These are phyloP conservation scores for Scalopus aquaticus DNA, from an alignment of 2,113 vertebrate species.

Conservation along the genomic window DNA sequence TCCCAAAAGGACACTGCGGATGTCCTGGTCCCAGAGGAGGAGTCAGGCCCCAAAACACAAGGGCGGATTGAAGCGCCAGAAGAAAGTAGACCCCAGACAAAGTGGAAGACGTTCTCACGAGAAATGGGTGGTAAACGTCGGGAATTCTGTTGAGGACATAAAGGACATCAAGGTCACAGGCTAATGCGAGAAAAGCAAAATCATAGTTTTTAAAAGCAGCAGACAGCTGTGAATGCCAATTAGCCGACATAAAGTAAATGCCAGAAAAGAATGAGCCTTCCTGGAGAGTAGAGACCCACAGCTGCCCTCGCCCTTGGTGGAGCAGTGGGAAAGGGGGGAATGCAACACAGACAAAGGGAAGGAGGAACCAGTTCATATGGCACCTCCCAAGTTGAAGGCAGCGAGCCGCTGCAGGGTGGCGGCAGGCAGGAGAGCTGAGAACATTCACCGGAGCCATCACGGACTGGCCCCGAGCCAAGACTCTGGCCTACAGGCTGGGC, in stretches of 20 bases:
- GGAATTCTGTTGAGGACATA: neutral
- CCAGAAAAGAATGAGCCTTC: neutral
- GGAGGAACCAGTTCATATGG: neutral
- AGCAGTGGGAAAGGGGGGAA: neutral
- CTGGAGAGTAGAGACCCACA: neutral
- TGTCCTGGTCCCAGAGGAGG: neutral
- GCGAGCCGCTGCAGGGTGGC: neutral
- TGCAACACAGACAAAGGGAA: neutral
- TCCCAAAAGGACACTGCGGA: neutral
- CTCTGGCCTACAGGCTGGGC: neutral
- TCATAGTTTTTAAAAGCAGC: neutral
- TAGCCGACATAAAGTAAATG: conserved; percentile 43
- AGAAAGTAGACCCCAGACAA: neutral
- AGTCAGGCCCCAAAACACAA: neutral
- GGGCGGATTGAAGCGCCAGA: neutral
- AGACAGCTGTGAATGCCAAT: conserved; percentile 1
- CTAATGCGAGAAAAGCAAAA: neutral
- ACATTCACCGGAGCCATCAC: neutral
- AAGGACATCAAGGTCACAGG: neutral
- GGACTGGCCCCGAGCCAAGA: neutral
- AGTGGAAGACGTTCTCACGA: neutral
- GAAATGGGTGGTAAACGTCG: too few relatives aligned
- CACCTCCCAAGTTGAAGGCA: neutral
- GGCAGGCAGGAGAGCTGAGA: neutral
- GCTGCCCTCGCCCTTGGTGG: neutral